Evolutionary conservation across 2,113 vertebrate genomes (phyloP).

Genomic region (Numenius arquata): DNA sequence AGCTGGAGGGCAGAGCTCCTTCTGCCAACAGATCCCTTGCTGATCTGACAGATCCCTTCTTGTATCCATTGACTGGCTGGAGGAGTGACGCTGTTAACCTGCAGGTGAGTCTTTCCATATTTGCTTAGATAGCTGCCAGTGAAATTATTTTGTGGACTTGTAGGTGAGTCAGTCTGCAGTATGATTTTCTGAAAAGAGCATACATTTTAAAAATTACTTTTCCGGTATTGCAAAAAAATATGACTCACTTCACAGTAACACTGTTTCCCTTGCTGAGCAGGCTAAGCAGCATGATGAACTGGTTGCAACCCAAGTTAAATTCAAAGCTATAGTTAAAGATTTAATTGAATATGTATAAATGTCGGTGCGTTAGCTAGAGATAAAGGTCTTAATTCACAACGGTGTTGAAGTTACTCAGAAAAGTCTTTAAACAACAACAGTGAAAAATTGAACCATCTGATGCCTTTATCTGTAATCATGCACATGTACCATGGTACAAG

Average conservation of each 20-base stretch:
- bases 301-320: background rate
- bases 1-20: background rate
- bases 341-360: background rate
- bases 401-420: background rate
- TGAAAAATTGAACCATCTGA: background rate
- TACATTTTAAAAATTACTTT: background rate
- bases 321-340: background rate
- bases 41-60: background rate
- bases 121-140: background rate
- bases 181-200: background rate
- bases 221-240: background rate
- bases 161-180: background rate
- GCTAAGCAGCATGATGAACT: background rate
- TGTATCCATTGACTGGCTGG: background rate
- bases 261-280: background rate
- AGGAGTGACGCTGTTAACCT: background rate
- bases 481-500: background rate
- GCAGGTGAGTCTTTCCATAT: background rate
- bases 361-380: background rate
- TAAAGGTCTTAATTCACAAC: background rate
- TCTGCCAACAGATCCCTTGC: background rate
- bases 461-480: background rate
- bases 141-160: background rate
- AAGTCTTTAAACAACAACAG: slow-evolving; percentile 1
- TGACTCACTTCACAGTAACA: background rate